Conservation (phyloP, 2,113 vertebrate species). For the Centrocercus urophasianus region DNA sequence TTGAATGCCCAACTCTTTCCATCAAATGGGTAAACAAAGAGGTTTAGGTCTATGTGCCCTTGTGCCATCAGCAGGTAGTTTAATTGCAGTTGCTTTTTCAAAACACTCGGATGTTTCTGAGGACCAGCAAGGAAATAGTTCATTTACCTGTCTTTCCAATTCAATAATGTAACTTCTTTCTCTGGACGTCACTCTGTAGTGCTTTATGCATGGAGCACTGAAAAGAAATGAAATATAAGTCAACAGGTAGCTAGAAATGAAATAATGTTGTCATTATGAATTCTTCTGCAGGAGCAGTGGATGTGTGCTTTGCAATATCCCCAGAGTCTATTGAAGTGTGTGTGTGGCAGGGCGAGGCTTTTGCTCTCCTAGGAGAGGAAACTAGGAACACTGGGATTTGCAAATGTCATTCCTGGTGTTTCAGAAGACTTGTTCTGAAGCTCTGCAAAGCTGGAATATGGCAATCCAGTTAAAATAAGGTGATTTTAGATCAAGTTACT, state of each 20-base stretch:
- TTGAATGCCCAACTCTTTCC: neutral
- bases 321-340: neutral
- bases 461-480: neutral
- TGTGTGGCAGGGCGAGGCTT: neutral
- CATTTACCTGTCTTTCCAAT: conserved; percentile 81
- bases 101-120: neutral
- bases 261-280: neutral
- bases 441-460: neutral
- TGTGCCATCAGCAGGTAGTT: neutral
- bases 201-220: conserved; percentile 77
- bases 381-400: neutral
- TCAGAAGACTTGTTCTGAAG: neutral
- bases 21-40: neutral
- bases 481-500: neutral
- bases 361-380: neutral
- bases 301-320: neutral
- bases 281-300: neutral
- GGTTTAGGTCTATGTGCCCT: accelerated
- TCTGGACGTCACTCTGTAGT: conserved; percentile 79
- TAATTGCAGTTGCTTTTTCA: neutral
- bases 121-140: neutral
- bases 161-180: conserved; percentile 79
- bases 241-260: neutral
- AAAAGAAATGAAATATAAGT: conserved; percentile 42
- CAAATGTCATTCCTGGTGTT: neutral